Base-by-base conservation (phyloP, 1,140 invertebrate genomes). In the Danaus melanippus region DNA sequence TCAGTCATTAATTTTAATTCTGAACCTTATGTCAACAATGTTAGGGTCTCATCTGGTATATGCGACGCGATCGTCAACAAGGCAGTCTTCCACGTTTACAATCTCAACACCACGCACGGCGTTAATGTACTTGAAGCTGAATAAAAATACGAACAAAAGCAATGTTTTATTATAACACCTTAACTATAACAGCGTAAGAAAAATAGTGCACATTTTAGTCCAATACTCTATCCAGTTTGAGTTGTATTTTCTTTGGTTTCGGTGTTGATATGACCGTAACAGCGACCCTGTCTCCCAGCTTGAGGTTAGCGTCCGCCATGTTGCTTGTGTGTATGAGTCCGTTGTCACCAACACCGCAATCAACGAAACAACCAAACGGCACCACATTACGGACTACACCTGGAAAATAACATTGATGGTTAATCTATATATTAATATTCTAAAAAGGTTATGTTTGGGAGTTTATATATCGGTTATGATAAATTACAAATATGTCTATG, bases 341-440 rank as follows among this genome's bases (percentile, higher is more conserved):
- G 82, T 93, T 89, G 44, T 76, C 89, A 4, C 91, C 93, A 0
- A 97, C 91, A 0, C 96, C 96, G 60, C 96, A 91, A 76, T 98
- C 96, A 5, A 97, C 93, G 83, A 98, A 98, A 43, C 92, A 91
- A 10, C 96, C 96, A 82, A 98, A 98, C 62, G 94, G 91, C 0
- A 95, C 96, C 0, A 95, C 91, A 80, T 98, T 98, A 6, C 88
- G 89, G 0, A 96, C 92, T 1, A 90, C 88, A 12, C 94, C 94
- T 67, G 88, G 89, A 59, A 47, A 44, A 50, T 40, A 21, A 42
- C 10, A 10, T 46, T 39, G 11, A 0, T 11, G 1, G 3, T 15
- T 1, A 3, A 15, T 15, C 15, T 15, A 15, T 15, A 15, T 15
- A 15, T 15, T 15, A n/a, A n/a, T n/a, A 15, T 15, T 15, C 15